These are phyloP conservation scores for Scaptomyza montana DNA, from an alignment of 1,140 invertebrate species.

Conservation along the genomic window DNA sequence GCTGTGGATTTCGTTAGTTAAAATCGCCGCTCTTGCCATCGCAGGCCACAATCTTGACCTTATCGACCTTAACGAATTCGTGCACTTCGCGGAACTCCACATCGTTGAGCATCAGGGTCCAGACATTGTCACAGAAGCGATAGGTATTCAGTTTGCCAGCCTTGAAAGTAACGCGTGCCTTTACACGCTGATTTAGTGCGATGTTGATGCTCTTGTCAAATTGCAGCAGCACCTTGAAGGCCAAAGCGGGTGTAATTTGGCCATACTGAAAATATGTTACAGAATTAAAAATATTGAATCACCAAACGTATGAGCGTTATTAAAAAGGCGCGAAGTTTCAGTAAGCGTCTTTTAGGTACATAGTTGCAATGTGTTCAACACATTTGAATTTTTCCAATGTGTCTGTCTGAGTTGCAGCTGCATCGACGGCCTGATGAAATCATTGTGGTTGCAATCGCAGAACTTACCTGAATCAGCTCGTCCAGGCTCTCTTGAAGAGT, in stretches of 20 bases:
- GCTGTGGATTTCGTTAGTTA: constrained; percentile 30
- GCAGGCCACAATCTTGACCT: constrained; percentile 99
- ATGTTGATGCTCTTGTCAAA: constrained; percentile 99
- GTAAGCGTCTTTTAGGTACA: no score
- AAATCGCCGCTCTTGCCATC: constrained; percentile 95
- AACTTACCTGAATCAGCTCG: constrained; percentile 92
- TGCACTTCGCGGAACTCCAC: constrained; percentile 98
- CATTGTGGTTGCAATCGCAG: not conserved
- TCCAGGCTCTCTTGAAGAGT: constrained; percentile 98
- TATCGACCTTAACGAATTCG: constrained; percentile 97
- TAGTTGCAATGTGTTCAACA: no score
- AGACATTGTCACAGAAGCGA: constrained; percentile 99
- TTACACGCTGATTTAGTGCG: constrained; percentile 95
- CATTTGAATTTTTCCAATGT: no score
- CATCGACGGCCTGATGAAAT: constrained; percentile 4
- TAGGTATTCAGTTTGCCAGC: constrained; percentile 99
- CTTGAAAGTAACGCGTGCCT: constrained; percentile 97
- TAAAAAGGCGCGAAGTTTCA: no score
- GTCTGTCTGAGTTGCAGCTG: constrained; percentile 27
- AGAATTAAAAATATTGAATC: not conserved
- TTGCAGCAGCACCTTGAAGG: constrained; percentile 95
- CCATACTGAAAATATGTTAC: constrained; percentile 91
- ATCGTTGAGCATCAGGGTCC: constrained; percentile 98
- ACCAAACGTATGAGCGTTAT: not conserved
- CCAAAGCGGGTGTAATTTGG: constrained; percentile 96